Evolutionary conservation across 2,113 vertebrate species (phyloP).

Genomic region (Pteropus alecto): DNA sequence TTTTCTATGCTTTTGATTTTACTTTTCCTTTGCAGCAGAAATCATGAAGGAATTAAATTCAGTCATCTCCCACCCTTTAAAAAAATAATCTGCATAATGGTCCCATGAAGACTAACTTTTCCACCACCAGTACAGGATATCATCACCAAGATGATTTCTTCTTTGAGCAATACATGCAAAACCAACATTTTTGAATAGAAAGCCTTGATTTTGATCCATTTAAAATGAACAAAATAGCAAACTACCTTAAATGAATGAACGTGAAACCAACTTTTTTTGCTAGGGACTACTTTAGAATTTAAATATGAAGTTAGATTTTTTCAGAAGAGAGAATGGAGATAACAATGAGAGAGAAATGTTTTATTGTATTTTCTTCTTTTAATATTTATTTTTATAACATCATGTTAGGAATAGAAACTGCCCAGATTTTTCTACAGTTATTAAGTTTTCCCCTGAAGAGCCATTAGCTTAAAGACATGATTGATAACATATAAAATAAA

Average conservation of each 20-base stretch:
- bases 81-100: neutral
- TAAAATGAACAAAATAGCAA: neutral
- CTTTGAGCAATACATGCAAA: neutral
- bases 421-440: constrained; percentile 21
- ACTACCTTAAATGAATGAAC: neutral
- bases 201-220: constrained; percentile 9
- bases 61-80: neutral
- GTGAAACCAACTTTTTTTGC: neutral
- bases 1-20: neutral
- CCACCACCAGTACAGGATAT: neutral
- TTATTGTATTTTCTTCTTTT: neutral
- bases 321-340: neutral
- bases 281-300: constrained; percentile 16
- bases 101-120: neutral
- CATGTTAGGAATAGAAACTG: neutral
- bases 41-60: constrained; percentile 24
- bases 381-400: constrained; percentile 34
- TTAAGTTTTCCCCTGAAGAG: neutral
- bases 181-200: neutral
- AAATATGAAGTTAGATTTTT: neutral
- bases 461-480: neutral
- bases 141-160: neutral
- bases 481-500: neutral
- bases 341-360: neutral
- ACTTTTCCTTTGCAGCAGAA: neutral